Base-by-base conservation (phyloP, 1,140 invertebrate species). In the Pachyrhynchus sulphureomaculatus region DNA sequence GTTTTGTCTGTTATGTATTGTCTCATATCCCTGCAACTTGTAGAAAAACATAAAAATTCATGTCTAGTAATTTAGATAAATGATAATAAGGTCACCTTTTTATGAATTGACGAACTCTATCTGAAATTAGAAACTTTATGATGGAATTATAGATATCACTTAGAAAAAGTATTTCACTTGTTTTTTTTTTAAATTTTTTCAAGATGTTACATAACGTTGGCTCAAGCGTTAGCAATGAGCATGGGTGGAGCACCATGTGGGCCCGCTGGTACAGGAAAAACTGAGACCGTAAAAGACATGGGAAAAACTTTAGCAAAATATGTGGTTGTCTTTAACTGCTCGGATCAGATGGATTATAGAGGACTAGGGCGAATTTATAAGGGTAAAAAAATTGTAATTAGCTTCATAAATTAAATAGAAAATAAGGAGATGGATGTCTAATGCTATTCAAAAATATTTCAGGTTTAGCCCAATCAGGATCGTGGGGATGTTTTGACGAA, bases 291-390 rank as follows among this genome's bases (percentile, higher is more conserved):
- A 0, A 98, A 98, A 79, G 96, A 98, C 71, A 98, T 98, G 95
- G 96, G 95, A 1, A 95, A 97, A 78, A 96, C 95, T 13, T 78
- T 98, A 4, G 96, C 93, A 13, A 98, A 98, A 80, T 98, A 97
- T 75, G 94, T 98, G 2, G 95, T 98, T 0, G 95, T 98, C 0
- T 98, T 98, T 78, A 98, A 98, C 79, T 98, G 96, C 72, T 97
- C 95, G 2, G 96, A 98, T 82, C 95, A 98, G 82, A 98, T 98
- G 95, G 95, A 98, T 79, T 98, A 96, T 75, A 84, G 93, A 82
- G 92, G 86, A 6, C 75, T 90, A 0, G 88, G 88, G n/a, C 75
- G 87, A 58, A 89, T 89, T 66, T 89, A 83, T 71, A 89, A 89
- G 83, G 87, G 84, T 84, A 63, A 61, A 15, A 84, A 84, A 62